Evolutionary conservation across 2,797 vertebrate species (phyloP).

Genomic region (Anas capensis): DNA sequence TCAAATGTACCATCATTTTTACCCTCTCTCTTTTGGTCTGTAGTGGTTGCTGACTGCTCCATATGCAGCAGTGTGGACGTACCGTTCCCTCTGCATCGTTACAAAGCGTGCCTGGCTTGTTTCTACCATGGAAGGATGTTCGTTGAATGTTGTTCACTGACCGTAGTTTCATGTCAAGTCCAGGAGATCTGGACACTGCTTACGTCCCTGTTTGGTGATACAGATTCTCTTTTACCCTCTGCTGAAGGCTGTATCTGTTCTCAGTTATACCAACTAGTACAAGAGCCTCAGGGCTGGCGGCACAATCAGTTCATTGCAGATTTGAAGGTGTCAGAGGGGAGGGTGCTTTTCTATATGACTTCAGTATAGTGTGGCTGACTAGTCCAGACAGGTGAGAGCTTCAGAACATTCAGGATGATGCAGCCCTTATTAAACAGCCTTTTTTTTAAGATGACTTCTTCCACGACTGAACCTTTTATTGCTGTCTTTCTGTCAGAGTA

Average conservation of each 20-base stretch:
- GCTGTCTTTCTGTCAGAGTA: not conserved
- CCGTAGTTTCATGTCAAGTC: not conserved
- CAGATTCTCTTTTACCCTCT: not conserved
- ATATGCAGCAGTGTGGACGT: not conserved
- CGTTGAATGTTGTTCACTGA: not conserved
- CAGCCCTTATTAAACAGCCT: not conserved
- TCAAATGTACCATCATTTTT: not conserved
- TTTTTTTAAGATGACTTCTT: not conserved
- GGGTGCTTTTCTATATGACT: not conserved
- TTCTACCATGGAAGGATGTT: not conserved
- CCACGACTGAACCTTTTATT: not conserved
- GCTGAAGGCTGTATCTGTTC: not conserved
- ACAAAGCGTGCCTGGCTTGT: not conserved
- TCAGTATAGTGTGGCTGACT: not conserved
- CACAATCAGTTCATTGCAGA: not conserved
- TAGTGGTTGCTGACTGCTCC: not conserved
- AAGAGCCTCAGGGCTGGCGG: not conserved
- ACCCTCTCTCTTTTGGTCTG: rapidly evolving
- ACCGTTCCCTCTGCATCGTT: rapidly evolving
- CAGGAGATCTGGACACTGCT: not conserved
- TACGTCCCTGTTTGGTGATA: not conserved
- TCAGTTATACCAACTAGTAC: not conserved
- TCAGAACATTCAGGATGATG: not conserved
- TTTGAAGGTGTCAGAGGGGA: not conserved
- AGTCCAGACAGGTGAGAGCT: not conserved